Base-by-base conservation (phyloP, 53 echinoderm and acorn worm species). In the Paelopatides confundens region DNA sequence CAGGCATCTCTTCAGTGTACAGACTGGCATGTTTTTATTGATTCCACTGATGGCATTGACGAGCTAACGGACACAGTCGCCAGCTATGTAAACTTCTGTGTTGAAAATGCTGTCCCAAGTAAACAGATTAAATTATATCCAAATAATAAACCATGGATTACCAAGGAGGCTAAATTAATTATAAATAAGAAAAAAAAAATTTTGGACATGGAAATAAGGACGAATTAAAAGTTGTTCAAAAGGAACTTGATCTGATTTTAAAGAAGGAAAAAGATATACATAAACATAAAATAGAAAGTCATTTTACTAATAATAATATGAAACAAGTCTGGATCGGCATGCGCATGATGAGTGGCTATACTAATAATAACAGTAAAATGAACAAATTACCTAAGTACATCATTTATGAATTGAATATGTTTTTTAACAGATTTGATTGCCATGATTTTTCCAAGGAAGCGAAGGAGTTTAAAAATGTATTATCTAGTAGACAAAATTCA, bases 61-160 rank as follows among this genome's bases (percentile, higher is more conserved):
- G 89, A 89, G 12, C 26, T 58, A 17, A 70, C 58, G 2, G 1
- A 52, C 17, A 84, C 84, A 10, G n/a, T 89, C 33, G 27, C 37
- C 43, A 37, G 27, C 28, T 89, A 89, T 38, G 34, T 89, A 17
- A 69, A 71, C 23, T 89, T 89, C 28, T 84, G 74, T 46, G 84
- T 84, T 39, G 84, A 85, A 14, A 68, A 58, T 71, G 50, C 30
- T 0, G 54, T 89, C 35, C 89, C 89, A 28, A 9, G 36, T 21
- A 83, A 74, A 74, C 58, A 35, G 10, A 30, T 89, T 12, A 85
- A 89, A 53, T 10, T 85, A 10, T 89, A 89, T 49, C 89, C 89
- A 37, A 89, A 89, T 53, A 54, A 35, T 32, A 89, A 37, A 8
- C 89, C 84, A 34, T 89, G 89, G 89, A 83, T 89, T 39, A 83